Conservation (phyloP, 2,888 invertebrate species). For the Tenthredo mesomela region DNA sequence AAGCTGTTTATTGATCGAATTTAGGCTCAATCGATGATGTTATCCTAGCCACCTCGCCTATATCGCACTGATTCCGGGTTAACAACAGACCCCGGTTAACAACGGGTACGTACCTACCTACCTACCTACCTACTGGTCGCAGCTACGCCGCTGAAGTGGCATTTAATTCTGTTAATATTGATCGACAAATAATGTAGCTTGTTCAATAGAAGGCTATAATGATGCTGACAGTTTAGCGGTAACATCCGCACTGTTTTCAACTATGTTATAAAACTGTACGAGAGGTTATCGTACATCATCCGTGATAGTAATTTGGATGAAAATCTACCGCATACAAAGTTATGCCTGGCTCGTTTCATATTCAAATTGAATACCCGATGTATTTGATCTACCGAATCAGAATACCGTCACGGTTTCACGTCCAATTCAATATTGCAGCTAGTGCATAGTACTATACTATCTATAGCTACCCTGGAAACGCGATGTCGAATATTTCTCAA, state of each 20-base stretch:
- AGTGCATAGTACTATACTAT: not conserved
- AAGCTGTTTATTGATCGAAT: slow-evolving; percentile 49
- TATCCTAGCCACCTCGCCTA: slow-evolving; percentile 5
- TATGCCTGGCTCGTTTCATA: slow-evolving; percentile 18
- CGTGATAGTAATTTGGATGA: not conserved
- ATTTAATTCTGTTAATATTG: slow-evolving; percentile 47
- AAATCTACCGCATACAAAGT: slow-evolving; percentile 14
- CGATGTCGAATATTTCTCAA: not conserved
- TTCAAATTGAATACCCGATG: slow-evolving; percentile 33
- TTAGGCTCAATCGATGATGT: slow-evolving; percentile 46
- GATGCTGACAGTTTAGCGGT: slow-evolving; percentile 7
- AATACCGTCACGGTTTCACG: slow-evolving; percentile 13
- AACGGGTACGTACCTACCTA: not conserved
- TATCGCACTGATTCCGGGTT: slow-evolving; percentile 39
- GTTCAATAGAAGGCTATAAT: slow-evolving; percentile 20
- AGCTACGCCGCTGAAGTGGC: slow-evolving; percentile 27
- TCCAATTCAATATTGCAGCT: slow-evolving; percentile 14
- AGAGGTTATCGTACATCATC: not conserved
- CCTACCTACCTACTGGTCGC: not conserved
- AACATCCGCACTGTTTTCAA: not conserved
- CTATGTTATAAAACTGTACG: slow-evolving; percentile 12
- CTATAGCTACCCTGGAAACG: not conserved
- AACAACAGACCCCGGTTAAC: slow-evolving; percentile 17
- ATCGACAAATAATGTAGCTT: slow-evolving; percentile 36
- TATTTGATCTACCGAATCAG: slow-evolving; percentile 33